A percentile compares a stretch with the other conserved stretches of the same genome.
These are phyloP conservation scores for Aphrophora alni DNA, from an alignment of 2,888 invertebrate genomes.

Conservation along the genomic window DNA sequence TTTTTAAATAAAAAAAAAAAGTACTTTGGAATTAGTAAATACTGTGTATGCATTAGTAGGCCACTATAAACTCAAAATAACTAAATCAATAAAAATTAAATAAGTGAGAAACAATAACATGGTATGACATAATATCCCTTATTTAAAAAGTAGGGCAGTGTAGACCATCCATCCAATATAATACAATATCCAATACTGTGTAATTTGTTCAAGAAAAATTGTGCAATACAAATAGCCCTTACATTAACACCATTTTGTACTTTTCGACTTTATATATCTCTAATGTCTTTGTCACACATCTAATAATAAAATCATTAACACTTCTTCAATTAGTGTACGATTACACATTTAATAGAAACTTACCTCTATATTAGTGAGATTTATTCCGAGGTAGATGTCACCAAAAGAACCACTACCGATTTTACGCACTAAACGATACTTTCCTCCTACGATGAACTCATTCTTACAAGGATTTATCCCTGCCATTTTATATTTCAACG, in stretches of 20 bases:
- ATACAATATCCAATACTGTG: background rate
- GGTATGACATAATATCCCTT: background rate
- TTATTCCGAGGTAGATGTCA: slow-evolving; percentile 96
- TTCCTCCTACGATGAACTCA: slow-evolving; percentile 88
- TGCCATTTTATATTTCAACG: slow-evolving; percentile 44
- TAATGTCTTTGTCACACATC: no score
- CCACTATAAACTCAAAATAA: background rate
- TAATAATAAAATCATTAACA: no score
- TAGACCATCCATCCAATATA: background rate
- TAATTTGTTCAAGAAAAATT: background rate
- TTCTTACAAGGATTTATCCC: slow-evolving; percentile 57
- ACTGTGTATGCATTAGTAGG: no score
- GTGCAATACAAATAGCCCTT: background rate
- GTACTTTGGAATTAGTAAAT: no score
- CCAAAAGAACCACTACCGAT: slow-evolving; percentile 99
- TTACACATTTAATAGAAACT: slow-evolving; percentile 53
- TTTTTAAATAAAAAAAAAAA: background rate
- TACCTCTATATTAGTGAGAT: slow-evolving; percentile 88
- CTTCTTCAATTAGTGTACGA: no score
- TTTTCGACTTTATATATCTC: no score
- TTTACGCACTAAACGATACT: slow-evolving; percentile 94
- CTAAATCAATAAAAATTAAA: background rate
- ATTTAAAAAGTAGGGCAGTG: background rate
- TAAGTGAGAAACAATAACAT: background rate
- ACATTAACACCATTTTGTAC: background rate